Percentiles rank a stretch among this genome's conserved stretches.
Conservation (phyloP, 2,888 invertebrate genomes). For the Ptilodon capucinus region DNA sequence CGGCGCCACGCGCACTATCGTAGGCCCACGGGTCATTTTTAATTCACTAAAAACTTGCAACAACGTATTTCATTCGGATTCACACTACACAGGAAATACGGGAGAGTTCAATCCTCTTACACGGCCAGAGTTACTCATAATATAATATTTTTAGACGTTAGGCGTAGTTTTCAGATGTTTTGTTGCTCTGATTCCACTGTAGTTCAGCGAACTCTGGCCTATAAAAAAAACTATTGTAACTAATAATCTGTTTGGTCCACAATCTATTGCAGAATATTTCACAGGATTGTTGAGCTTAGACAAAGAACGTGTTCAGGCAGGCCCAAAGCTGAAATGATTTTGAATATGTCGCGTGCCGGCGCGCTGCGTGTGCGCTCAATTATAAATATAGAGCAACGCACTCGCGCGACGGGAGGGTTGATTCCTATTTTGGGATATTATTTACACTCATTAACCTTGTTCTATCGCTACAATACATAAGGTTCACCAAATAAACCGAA, state of each 20-base stretch:
- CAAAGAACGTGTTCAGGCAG: constrained; percentile 32
- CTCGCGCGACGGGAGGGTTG: constrained; percentile 65
- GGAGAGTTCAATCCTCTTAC: constrained; percentile 63
- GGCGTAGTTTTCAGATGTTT: constrained; percentile 64
- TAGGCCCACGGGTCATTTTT: constrained; percentile 74
- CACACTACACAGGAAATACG: constrained; percentile 58
- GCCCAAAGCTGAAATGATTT: constrained; percentile 40
- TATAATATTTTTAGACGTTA: constrained; percentile 73
- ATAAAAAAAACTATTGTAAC: constrained; percentile 5
- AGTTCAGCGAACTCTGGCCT: constrained; percentile 57
- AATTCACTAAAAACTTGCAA: constrained; percentile 10
- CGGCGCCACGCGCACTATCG: constrained; percentile 72
- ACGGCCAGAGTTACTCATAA: constrained; percentile 70
- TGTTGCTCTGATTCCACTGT: constrained; percentile 35
- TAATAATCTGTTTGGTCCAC: background rate
- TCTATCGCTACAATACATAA: constrained; percentile 1
- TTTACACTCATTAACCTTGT: constrained; percentile 45
- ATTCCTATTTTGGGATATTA: constrained; percentile 60
- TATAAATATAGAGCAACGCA: constrained; percentile 63
- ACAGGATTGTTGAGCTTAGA: constrained; percentile 1
- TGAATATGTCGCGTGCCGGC: constrained; percentile 55
- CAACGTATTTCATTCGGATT: constrained; percentile 18
- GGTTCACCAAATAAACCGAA: constrained; percentile 1
- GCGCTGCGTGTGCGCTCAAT: constrained; percentile 44
- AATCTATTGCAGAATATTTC: background rate